Conservation (phyloP, 35 echinoderm and acorn worm species). For the Eucidaris tribuloides region DNA sequence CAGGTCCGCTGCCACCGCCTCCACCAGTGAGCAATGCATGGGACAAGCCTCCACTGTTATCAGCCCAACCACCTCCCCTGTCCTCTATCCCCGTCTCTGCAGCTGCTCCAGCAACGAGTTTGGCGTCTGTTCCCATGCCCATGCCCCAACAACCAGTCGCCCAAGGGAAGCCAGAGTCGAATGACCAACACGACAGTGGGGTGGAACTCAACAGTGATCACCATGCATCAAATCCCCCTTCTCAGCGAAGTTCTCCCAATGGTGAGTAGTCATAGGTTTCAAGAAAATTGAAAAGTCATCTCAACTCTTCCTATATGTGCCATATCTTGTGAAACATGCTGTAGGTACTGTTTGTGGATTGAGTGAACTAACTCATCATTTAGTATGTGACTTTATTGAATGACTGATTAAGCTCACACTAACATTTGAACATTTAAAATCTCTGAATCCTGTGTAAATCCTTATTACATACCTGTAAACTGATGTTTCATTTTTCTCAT, state of each 20-base stretch:
- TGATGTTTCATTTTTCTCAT: no score
- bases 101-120: background rate
- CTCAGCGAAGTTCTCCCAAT: slow-evolving; percentile 83
- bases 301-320: no score
- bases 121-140: background rate
- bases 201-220: slow-evolving; percentile 98
- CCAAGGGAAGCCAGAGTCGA: slow-evolving; percentile 71
- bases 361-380: no score
- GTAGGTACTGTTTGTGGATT: no score
- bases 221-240: slow-evolving; percentile 86
- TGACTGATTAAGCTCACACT: no score
- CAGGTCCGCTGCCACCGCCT: slow-evolving; percentile 28
- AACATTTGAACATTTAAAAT: no score
- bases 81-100: background rate
- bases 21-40: slow-evolving; percentile 77
- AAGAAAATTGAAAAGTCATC: no score
- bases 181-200: slow-evolving; percentile 92
- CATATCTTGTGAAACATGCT: no score
- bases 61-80: background rate
- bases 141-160: background rate
- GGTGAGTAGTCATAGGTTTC: slow-evolving; percentile 53
- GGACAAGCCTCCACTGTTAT: slow-evolving; percentile 80
- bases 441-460: no score
- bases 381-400: no score
- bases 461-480: no score